Evolutionary conservation across 2,113 vertebrate genomes (phyloP).

Genomic region (Lichenostomus cassidix): DNA sequence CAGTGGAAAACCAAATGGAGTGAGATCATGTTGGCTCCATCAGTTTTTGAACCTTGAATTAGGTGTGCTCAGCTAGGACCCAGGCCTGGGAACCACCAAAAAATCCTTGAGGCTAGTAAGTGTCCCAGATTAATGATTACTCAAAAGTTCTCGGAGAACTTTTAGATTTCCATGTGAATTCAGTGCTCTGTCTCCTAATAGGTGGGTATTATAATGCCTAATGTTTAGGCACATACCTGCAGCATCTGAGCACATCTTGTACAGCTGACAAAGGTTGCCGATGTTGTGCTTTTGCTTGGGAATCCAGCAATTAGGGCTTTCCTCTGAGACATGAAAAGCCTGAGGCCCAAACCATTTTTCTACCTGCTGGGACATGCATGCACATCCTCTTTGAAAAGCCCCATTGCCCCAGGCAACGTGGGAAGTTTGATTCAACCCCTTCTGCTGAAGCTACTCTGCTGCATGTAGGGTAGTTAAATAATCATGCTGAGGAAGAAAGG

Average conservation of each 20-base stretch:
- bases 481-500: not conserved
- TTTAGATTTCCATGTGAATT: not conserved
- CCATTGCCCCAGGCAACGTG: rapidly evolving
- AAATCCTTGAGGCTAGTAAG: not conserved
- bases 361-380: not conserved
- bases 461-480: not conserved
- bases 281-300: not conserved
- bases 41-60: not conserved
- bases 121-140: not conserved
- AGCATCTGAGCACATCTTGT: not conserved
- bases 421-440: not conserved
- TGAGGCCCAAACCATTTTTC: not conserved
- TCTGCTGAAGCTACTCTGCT: not conserved
- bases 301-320: not conserved
- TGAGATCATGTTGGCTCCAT: not conserved
- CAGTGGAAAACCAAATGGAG: not conserved
- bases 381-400: not conserved
- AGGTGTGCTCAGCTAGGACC: not conserved
- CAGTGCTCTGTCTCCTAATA: not conserved
- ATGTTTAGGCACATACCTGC: not conserved
- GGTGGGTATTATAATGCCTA: not conserved
- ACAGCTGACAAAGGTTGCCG: not conserved
- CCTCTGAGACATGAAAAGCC: not conserved
- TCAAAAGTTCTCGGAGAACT: not conserved
- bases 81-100: not conserved